Evolutionary conservation across 2,888 invertebrate genomes (phyloP).

Genomic region (Zygaena filipendulae): DNA sequence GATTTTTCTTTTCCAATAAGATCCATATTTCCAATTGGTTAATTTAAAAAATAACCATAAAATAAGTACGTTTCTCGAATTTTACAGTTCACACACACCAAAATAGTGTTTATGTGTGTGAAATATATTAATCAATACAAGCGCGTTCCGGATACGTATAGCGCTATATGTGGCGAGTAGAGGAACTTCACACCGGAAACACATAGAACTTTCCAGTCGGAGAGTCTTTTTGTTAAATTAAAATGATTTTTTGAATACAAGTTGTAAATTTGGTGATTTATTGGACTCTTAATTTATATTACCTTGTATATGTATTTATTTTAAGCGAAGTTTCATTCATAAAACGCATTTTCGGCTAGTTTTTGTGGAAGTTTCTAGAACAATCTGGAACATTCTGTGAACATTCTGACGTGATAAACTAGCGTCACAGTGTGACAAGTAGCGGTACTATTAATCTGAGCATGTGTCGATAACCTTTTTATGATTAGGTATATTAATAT

Average conservation of each 20-base stretch:
- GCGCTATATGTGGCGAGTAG: conserved; percentile 31
- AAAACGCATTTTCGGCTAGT: conserved; percentile 11
- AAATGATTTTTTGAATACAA: no score
- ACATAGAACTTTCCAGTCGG: conserved; percentile 41
- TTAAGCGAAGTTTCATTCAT: conserved; percentile 18
- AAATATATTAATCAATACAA: no score
- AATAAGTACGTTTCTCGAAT: no score
- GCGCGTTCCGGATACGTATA: conserved; percentile 35
- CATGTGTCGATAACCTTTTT: conserved; percentile 31
- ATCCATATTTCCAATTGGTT: no score
- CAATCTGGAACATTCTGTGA: conserved; percentile 29
- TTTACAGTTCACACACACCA: no score
- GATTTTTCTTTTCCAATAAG: no score
- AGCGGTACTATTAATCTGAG: conserved; percentile 18
- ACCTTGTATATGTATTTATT: no score
- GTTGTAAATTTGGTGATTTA: conserved; percentile 5
- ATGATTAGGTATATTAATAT: no score
- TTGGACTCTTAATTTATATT: conserved; percentile 1
- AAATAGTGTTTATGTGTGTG: no score
- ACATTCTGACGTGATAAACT: conserved; percentile 10
- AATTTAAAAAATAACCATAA: no score
- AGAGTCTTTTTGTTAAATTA: conserved; percentile 6
- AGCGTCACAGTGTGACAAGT: conserved; percentile 24
- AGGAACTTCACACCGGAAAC: conserved; percentile 32
- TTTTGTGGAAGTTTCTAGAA: conserved; percentile 38